Conservation (phyloP, 30 jellyfish, hydroid and myxozoan genomes). For the Hydractinia echinata region DNA sequence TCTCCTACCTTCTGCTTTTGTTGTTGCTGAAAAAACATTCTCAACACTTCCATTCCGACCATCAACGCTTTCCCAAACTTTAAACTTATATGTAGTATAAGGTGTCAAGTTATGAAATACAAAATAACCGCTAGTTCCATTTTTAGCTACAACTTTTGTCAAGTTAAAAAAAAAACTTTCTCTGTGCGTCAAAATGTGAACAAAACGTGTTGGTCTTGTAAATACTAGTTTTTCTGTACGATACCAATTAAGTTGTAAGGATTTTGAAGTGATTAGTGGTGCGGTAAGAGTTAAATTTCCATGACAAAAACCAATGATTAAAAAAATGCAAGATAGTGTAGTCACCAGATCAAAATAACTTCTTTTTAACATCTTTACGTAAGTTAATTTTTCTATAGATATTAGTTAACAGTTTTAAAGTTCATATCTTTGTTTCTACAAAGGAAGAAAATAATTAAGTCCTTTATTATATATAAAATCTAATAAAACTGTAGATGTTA, state of each 20-base stretch:
- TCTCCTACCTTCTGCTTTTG: slow-evolving; percentile 57
- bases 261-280: slow-evolving; percentile 33
- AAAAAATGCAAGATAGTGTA: too few relatives aligned
- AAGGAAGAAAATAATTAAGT: too few relatives aligned
- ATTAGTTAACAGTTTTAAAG: too few relatives aligned
- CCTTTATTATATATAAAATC: too few relatives aligned
- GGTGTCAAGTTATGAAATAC: slow-evolving; percentile 47
- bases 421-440: too few relatives aligned
- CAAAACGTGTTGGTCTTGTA: background rate
- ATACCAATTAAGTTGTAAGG: slow-evolving; percentile 44
- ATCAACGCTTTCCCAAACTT: slow-evolving; percentile 52
- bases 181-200: background rate
- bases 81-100: slow-evolving; percentile 40
- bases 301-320: too few relatives aligned
- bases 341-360: too few relatives aligned
- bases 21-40: slow-evolving; percentile 27
- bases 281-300: slow-evolving; percentile 37
- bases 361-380: too few relatives aligned
- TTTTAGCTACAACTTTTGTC: slow-evolving; percentile 8
- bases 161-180: background rate
- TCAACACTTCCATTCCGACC: slow-evolving; percentile 50
- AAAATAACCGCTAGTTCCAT: slow-evolving; percentile 31
- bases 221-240: background rate
- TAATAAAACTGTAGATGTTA: too few relatives aligned
- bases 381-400: too few relatives aligned